Base-by-base conservation (phyloP, 2,797 vertebrate genomes). In the Cyprinella venusta region DNA sequence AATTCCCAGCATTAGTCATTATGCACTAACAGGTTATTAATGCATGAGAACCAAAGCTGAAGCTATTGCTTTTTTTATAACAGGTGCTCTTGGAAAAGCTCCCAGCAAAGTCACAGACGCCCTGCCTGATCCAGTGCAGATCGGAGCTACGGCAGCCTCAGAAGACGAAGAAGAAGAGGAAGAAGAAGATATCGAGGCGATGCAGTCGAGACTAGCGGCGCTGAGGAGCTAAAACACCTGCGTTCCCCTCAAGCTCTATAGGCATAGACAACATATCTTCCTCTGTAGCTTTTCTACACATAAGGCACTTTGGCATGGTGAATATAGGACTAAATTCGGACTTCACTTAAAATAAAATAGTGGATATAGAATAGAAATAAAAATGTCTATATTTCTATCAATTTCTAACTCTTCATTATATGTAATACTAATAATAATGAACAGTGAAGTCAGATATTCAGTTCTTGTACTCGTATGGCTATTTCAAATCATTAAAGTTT, bases 61-160 rank as follows among this genome's bases (percentile, higher is more conserved):
- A 79, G 30, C 7, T 36, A 79, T 10, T 75, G 0, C 87, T 89
- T 89, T 56, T 89, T 56, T 79, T 85, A 88, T 90, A 77, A 54
- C 90, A 99, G 98, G 98, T 85, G 96, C 97, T 80, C 94, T 99
- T 88, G 98, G 97, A 76, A 99, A 99, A 95, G 98, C 98, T 13
- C 98, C 98, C 2, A 96, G 94, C 87, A 99, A 99, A 94, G 97
- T 99, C 87, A 97, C 96, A 2, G 97, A 98, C 0, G 95, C 96
- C 70, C 96, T 99, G 74, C 98, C 98, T 0, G 97, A 97, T 61
- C 91, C 94, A 0, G 95, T 95, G 21, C 90, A 92, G 0, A 4
- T 9, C 6, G 97, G 96, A 50, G 97, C 97, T 0, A 89, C 92
- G 0, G 97, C 96, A 0, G 95, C 94, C 4, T 95, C 95, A 0